Percentiles rank a stretch among this genome's conserved stretches.
phyloP scores from a whole-genome alignment of 2,888 invertebrate genomes.

The Ganaspis brasiliensis region DNA sequence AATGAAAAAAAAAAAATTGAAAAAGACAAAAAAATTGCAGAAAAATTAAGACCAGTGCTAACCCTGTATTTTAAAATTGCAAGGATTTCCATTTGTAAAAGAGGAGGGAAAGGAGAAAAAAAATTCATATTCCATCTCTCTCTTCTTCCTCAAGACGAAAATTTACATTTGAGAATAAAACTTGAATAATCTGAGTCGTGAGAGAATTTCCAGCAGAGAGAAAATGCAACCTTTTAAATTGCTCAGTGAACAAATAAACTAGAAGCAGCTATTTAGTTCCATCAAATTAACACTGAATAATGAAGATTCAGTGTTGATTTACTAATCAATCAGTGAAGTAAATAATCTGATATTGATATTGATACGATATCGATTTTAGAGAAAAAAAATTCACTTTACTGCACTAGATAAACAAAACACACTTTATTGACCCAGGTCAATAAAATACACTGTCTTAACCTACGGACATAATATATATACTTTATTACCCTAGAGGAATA shows the following conservation, averaged over 20 bases:
- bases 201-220: not conserved
- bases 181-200: too few species aligned
- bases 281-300: conserved; percentile 45
- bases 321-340: conserved; percentile 49
- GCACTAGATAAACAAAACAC: too few species aligned
- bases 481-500: too few species aligned
- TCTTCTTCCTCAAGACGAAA: too few species aligned
- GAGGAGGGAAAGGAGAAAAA: too few species aligned
- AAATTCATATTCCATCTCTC: too few species aligned
- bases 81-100: not conserved
- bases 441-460: too few species aligned
- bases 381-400: too few species aligned
- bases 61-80: not conserved
- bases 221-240: not conserved
- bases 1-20: conserved; percentile 10
- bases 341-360: conserved; percentile 29
- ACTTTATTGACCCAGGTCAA: too few species aligned
- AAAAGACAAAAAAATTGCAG: conserved; percentile 25
- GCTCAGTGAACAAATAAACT: not conserved
- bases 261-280: conserved; percentile 36
- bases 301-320: conserved; percentile 51
- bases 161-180: too few species aligned
- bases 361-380: conserved; percentile 43
- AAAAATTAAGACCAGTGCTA: conserved; percentile 42
- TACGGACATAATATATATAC: too few species aligned